Base-by-base conservation (phyloP, 1,140 invertebrate species). In the Drusus annulatus region DNA sequence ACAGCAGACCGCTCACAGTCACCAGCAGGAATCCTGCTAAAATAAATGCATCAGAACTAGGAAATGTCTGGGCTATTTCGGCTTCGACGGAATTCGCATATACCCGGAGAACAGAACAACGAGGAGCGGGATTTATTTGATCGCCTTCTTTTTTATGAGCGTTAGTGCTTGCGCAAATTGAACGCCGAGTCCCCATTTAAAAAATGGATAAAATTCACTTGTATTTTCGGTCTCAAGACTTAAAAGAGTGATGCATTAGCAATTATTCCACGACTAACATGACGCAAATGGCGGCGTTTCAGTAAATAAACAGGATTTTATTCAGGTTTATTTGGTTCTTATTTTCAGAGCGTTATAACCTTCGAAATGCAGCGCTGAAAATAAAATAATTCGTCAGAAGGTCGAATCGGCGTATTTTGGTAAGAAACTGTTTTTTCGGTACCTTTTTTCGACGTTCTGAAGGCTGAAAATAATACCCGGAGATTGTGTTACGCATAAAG, bases 41-140 rank as follows among this genome's bases (percentile, higher is more conserved):
- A 71, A 71, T 71, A 71, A 71, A 71, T 71, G 68, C 68, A 71
- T 71, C 50, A 51, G 45, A 71, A 71, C 68, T 52, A 71, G 68
- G 68, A 71, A 71, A 71, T 54, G 68, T 71, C 68, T 71, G 68
- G 68, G 68, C 50, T 71, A 71, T 71, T 71, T 52, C 21, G 45
- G 50, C 15, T 71, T 71, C 21, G 23, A 65, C n/a, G 21, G 68
- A 71, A 71, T 71, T 71, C 68, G 68, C 68, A 25, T 51, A 51
- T 21, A 19, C 17, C n/a, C 8, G 68, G 28, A 28, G 21, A 65
- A 6, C 25, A n/a, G 68, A 25, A 25, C 68, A n/a, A 69, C 31
- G 65, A 23, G 31, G 13, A 15, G 45, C 15, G 68, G 45, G 68
- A 71, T 71, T 71, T 71, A 71, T 71, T 71, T 71, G 16, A 51